phyloP scores from a whole-genome alignment of 2,888 invertebrate genomes.

The Syrista parreyssii region DNA sequence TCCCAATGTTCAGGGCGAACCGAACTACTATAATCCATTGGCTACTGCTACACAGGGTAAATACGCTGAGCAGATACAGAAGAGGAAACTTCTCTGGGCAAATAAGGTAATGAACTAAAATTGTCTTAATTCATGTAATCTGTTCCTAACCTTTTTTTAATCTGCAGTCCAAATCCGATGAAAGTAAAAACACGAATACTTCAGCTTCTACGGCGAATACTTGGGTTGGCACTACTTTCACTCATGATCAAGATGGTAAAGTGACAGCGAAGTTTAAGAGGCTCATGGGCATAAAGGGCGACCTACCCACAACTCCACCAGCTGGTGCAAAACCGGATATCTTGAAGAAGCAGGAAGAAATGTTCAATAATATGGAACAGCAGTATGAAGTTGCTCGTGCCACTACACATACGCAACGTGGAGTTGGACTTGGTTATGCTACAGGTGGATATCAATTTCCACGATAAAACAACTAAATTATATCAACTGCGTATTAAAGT shows the following conservation, averaged over 20 bases:
- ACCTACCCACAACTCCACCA: slow-evolving; percentile 60
- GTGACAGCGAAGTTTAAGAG: slow-evolving; percentile 95
- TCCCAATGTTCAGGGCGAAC: slow-evolving; percentile 56
- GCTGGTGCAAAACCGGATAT: slow-evolving; percentile 69
- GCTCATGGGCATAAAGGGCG: slow-evolving; percentile 91
- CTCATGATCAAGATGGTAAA: slow-evolving; percentile 91
- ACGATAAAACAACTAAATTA: slow-evolving; percentile 55
- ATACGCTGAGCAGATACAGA: slow-evolving; percentile 86
- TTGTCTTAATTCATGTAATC: not conserved
- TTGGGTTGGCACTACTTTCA: slow-evolving; percentile 89
- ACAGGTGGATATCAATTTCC: slow-evolving; percentile 69
- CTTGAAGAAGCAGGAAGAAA: slow-evolving; percentile 81
- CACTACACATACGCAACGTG: slow-evolving; percentile 95
- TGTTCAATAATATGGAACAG: slow-evolving; percentile 93
- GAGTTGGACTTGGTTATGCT: slow-evolving; percentile 84
- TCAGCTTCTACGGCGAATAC: slow-evolving; percentile 66
- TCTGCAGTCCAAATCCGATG: slow-evolving; percentile 54
- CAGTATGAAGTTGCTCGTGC: slow-evolving; percentile 97
- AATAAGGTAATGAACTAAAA: slow-evolving; percentile 70
- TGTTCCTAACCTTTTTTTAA: not conserved
- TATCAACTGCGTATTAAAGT: not conserved
- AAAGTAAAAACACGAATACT: slow-evolving; percentile 57
- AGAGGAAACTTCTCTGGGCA: slow-evolving; percentile 92
- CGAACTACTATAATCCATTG: slow-evolving; percentile 81
- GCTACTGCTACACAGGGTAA: slow-evolving; percentile 80